Conservation (phyloP, 2,113 vertebrate genomes). For the Toxotes jaculatrix region DNA sequence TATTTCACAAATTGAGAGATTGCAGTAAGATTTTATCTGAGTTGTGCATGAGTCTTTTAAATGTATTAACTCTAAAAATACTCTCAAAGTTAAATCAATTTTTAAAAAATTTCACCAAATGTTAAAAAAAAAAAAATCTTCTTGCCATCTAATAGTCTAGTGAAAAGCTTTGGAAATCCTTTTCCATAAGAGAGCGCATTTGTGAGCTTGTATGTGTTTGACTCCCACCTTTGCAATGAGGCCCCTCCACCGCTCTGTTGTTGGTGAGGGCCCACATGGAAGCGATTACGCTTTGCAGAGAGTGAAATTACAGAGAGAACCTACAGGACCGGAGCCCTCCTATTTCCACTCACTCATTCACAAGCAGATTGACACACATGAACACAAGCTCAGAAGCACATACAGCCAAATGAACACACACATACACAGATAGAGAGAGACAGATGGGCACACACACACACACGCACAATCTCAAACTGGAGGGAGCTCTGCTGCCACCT, state of each 20-base stretch:
- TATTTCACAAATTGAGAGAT: conserved; percentile 12
- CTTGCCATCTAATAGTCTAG: background rate
- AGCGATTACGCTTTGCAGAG: conserved; percentile 78
- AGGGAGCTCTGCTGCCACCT: conserved; percentile 57
- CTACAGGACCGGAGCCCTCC: conserved; percentile 66
- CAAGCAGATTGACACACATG: conserved; percentile 50
- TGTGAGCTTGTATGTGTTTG: conserved; percentile 40
- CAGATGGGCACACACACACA: conserved; percentile 2
- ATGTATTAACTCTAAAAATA: background rate
- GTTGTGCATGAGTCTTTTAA: background rate
- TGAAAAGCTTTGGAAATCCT: conserved; percentile 13
- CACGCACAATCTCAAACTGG: conserved; percentile 10
- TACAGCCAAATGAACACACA: conserved; percentile 31
- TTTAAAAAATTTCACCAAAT: background rate
- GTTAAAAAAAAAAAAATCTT: background rate
- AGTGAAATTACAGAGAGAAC: conserved; percentile 83
- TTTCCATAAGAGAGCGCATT: conserved; percentile 26
- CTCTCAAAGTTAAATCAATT: background rate
- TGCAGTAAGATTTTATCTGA: conserved; percentile 13
- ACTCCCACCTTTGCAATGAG: conserved; percentile 76
- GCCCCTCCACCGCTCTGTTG: conserved; percentile 68
- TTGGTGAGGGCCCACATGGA: conserved; percentile 82
- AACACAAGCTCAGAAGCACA: conserved; percentile 27
- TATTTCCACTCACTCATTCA: conserved; percentile 72
- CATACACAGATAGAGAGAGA: conserved; percentile 23